A percentile compares a stretch with the other conserved stretches of the same genome.
phyloP scores from a whole-genome alignment of 2,113 vertebrate genomes.

The Lepus timidus region DNA sequence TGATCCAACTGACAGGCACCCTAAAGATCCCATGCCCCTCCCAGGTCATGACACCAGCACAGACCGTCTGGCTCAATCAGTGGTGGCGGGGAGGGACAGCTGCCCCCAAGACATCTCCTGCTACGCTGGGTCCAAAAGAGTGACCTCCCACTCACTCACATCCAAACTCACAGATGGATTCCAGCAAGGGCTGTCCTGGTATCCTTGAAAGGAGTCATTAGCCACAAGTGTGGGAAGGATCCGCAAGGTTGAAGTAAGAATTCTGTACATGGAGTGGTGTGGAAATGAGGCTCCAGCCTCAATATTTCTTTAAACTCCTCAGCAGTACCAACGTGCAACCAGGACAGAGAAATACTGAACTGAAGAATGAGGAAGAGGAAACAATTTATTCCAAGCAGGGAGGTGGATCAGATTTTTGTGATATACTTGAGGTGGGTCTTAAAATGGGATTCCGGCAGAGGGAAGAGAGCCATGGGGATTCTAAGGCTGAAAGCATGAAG shows the following conservation, averaged over 20 bases:
- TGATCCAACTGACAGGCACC: neutral
- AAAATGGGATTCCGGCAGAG: constrained; percentile 39
- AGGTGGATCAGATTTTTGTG: neutral
- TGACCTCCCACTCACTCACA: neutral
- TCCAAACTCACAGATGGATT: neutral
- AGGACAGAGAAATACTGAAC: neutral
- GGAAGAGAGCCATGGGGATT: neutral
- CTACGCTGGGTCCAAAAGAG: neutral
- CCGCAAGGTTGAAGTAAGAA: neutral
- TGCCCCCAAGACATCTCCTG: neutral
- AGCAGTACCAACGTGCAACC: neutral
- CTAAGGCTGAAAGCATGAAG: neutral
- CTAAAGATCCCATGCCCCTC: neutral
- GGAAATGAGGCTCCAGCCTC: neutral
- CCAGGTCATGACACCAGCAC: neutral
- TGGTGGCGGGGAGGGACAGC: neutral
- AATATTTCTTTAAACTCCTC: neutral
- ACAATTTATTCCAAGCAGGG: neutral
- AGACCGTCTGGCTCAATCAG: neutral
- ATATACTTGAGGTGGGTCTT: neutral
- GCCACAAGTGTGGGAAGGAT: neutral
- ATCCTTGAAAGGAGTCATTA: neutral
- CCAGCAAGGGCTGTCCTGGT: neutral
- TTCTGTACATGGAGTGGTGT: neutral
- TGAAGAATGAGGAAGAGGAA: constrained; percentile 19